These are phyloP conservation scores for Druon quercuslanigerum DNA, from an alignment of 1,140 invertebrate genomes.

Conservation along the genomic window DNA sequence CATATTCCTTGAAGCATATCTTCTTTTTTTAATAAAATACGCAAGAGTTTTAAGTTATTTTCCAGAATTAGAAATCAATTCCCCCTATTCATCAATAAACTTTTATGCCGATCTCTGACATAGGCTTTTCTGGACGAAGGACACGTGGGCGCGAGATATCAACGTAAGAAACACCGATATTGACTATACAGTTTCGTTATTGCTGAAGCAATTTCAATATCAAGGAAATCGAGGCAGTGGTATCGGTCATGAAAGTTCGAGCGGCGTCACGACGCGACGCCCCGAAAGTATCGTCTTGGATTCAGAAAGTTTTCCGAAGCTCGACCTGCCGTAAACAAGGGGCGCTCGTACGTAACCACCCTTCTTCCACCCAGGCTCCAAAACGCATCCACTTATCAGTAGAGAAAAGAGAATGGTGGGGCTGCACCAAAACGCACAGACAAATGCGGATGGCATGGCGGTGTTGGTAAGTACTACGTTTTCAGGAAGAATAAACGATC, in stretches of 20 bases:
- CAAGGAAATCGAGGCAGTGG: background rate
- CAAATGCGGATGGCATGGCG: background rate
- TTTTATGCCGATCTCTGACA: background rate
- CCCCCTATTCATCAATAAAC: too few species aligned
- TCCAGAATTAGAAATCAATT: too few species aligned
- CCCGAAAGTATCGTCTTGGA: conserved; percentile 4
- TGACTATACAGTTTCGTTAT: background rate
- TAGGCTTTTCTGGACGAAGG: background rate
- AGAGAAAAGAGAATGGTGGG: conserved; percentile 2
- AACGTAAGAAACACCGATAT: background rate
- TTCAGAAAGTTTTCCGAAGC: conserved; percentile 12
- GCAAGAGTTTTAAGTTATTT: too few species aligned
- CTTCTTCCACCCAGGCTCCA: background rate
- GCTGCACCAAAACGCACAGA: conserved; percentile 27
- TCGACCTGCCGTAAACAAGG: conserved; percentile 29
- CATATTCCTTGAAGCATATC: too few species aligned
- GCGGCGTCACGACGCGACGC: conserved; percentile 24
- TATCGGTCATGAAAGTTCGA: conserved; percentile 23
- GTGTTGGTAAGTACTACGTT: conserved; percentile 2
- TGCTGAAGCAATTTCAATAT: conserved; percentile 12
- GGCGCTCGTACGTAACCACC: conserved; percentile 9
- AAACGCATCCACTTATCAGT: conserved; percentile 29
- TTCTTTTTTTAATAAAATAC: too few species aligned
- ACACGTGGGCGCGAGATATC: background rate
- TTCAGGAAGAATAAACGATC: conserved; percentile 22